Evolutionary conservation across 1,140 invertebrate genomes (phyloP).

Genomic region (Diachasmimorpha longicaudata): DNA sequence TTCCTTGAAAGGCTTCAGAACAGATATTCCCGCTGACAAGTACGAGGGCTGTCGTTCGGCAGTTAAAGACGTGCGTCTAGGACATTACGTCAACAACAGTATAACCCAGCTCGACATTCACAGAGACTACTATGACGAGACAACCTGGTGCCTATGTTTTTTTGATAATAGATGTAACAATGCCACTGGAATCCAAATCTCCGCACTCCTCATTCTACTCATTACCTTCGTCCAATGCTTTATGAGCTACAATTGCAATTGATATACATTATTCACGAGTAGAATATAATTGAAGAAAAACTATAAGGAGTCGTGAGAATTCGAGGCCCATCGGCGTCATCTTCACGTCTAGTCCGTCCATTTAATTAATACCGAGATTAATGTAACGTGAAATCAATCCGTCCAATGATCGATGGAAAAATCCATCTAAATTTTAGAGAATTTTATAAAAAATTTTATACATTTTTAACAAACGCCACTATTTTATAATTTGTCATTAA

Average conservation of each 20-base stretch:
- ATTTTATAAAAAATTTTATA: too few relatives aligned
- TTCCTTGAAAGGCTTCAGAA: slow-evolving; percentile 74
- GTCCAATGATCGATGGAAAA: background rate
- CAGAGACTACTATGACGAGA: slow-evolving; percentile 82
- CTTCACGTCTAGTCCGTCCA: background rate
- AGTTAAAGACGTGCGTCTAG: slow-evolving; percentile 78
- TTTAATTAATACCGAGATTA: background rate
- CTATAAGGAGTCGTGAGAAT: background rate
- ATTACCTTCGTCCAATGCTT: slow-evolving; percentile 32
- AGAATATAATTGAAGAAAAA: background rate
- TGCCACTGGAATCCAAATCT: slow-evolving; percentile 40
- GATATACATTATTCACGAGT: background rate
- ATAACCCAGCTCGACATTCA: slow-evolving; percentile 86
- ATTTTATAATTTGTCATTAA: too few relatives aligned
- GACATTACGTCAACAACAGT: slow-evolving; percentile 86
- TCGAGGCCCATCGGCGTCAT: background rate
- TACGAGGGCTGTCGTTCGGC: slow-evolving; percentile 88
- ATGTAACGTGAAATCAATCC: background rate
- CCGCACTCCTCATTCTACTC: slow-evolving; percentile 33
- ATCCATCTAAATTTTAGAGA: too few relatives aligned
- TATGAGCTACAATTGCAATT: slow-evolving; percentile 20
- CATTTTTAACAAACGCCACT: too few relatives aligned
- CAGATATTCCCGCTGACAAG: slow-evolving; percentile 89
- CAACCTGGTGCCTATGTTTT: slow-evolving; percentile 90
- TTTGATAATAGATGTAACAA: slow-evolving; percentile 88